phyloP scores from a whole-genome alignment of 2,113 vertebrate species.

The Hydropotes inermis region DNA sequence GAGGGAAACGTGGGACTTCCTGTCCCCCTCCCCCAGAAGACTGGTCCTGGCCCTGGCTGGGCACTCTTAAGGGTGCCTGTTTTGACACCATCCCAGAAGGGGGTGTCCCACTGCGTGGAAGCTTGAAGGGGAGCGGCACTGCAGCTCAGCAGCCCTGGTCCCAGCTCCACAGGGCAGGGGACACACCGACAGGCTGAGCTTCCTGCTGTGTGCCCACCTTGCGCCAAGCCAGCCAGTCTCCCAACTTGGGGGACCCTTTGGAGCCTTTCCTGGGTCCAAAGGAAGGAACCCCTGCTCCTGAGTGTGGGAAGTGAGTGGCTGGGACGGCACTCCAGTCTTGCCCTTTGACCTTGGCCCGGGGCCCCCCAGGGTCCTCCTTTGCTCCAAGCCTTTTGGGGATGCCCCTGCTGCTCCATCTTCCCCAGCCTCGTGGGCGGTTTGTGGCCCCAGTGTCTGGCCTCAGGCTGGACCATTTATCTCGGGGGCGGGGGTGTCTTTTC shows the following conservation, averaged over 20 bases:
- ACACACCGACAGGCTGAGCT: neutral
- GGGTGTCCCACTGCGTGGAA: too few relatives aligned
- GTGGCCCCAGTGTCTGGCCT: neutral
- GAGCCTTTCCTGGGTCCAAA: neutral
- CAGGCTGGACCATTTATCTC: neutral
- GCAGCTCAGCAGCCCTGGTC: fast-evolving
- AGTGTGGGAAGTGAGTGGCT: neutral
- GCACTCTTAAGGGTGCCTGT: too few relatives aligned
- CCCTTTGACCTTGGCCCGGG: neutral
- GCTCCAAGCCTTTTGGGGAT: neutral
- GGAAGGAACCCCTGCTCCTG: neutral
- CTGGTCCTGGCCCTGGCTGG: neutral
- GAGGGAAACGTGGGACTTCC: neutral
- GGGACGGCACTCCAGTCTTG: neutral
- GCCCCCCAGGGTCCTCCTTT: neutral
- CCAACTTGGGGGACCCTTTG: neutral
- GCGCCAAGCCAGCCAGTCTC: neutral
- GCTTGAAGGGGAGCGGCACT: neutral
- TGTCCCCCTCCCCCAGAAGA: neutral
- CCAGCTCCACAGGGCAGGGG: neutral
- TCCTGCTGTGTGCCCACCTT: neutral
- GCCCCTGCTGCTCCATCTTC: neutral
- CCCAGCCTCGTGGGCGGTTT: neutral
- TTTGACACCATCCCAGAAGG: neutral
- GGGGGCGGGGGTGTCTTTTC: neutral